Evolutionary conservation across 2,888 invertebrate genomes (phyloP).

Genomic region (Anodontia alba): DNA sequence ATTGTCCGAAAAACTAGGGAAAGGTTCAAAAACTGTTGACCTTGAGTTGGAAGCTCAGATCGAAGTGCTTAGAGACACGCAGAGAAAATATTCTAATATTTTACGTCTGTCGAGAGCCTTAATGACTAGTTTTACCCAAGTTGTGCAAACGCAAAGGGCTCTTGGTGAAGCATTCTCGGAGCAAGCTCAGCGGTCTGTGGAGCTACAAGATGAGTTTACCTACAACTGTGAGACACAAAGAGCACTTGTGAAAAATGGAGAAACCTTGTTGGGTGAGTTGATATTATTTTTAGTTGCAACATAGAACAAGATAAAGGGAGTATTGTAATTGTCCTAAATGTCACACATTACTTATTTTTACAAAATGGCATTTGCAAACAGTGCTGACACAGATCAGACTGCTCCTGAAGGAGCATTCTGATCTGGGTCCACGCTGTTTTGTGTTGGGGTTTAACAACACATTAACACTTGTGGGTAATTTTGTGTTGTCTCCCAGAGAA

Average conservation of each 20-base stretch:
- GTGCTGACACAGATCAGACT: too few species aligned
- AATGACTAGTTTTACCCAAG: constrained; percentile 94
- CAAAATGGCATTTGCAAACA: too few species aligned
- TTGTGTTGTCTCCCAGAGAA: too few species aligned
- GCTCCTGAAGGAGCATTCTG: too few species aligned
- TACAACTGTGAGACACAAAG: constrained; percentile 98
- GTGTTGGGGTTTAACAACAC: too few species aligned
- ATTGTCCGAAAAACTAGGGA: constrained; percentile 97
- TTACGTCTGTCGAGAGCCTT: constrained; percentile 94
- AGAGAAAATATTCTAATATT: constrained; percentile 92
- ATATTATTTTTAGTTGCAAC: too few species aligned
- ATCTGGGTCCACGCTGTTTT: too few species aligned
- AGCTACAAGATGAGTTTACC: constrained; percentile 96
- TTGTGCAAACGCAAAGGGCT: constrained; percentile 93
- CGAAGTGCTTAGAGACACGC: constrained; percentile 96
- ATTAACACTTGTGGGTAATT: too few species aligned
- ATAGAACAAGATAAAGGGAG: too few species aligned
- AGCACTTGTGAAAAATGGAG: constrained; percentile 96
- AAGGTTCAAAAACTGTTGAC: constrained; percentile 86
- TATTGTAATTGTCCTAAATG: too few species aligned
- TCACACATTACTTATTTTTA: too few species aligned
- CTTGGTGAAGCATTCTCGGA: constrained; percentile 97
- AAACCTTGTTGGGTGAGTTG: constrained; percentile 89
- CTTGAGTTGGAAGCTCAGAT: constrained; percentile 97
- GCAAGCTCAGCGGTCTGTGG: constrained; percentile 97